These are phyloP conservation scores for Acipenser oxyrinchus DNA, from an alignment of 2,797 vertebrate species.

Conservation along the genomic window DNA sequence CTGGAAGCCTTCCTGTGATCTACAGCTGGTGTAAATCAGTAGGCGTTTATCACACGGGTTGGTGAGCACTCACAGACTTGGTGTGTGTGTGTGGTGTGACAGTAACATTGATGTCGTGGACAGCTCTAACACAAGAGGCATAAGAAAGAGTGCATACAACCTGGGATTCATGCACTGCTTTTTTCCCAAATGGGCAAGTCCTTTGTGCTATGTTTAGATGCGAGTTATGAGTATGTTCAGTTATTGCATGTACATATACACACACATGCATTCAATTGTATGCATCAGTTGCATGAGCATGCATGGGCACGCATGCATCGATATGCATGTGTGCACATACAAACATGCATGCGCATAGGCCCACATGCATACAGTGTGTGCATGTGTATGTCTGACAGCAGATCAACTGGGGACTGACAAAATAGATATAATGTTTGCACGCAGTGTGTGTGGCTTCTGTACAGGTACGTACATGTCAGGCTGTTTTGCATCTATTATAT, in stretches of 20 bases:
- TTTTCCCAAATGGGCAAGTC: constrained; percentile 41
- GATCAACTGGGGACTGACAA: no score
- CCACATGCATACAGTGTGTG: neutral
- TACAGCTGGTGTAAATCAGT: constrained; percentile 40
- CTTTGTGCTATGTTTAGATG: constrained; percentile 24
- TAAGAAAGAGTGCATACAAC: constrained; percentile 33
- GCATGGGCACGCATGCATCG: neutral
- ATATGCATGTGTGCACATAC: neutral
- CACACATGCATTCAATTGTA: neutral
- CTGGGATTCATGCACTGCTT: constrained; percentile 43
- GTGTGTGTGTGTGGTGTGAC: constrained; percentile 26
- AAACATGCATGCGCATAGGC: neutral
- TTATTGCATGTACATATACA: neutral
- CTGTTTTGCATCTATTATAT: constrained; percentile 7
- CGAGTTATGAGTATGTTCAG: neutral
- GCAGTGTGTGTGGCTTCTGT: neutral
- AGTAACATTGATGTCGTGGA: constrained; percentile 22
- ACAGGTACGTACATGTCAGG: constrained; percentile 1
- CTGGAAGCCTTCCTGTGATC: constrained; percentile 66
- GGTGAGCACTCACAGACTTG: constrained; percentile 32
- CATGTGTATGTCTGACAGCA: neutral
- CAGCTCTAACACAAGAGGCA: constrained; percentile 33
- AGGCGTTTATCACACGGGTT: constrained; percentile 22
- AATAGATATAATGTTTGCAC: no score
- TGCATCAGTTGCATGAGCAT: constrained; percentile 6